A percentile compares a stretch with the other conserved stretches of the same genome.
These are phyloP conservation scores for Darevskia nairensis DNA, from an alignment of 2,797 vertebrate species.

Conservation along the genomic window DNA sequence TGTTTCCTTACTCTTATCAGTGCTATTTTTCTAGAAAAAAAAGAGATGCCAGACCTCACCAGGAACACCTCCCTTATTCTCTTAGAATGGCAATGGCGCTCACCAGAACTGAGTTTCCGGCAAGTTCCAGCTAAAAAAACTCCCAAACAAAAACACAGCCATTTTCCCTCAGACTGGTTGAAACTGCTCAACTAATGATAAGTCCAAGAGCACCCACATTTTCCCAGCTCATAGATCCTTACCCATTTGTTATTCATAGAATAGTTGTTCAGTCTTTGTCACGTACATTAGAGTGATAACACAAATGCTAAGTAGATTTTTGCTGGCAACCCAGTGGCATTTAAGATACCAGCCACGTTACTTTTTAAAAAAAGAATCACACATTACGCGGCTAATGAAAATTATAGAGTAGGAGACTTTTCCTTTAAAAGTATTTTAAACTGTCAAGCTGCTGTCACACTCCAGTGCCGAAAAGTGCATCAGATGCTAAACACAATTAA, in stretches of 20 bases:
- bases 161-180: no score
- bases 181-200: not conserved
- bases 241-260: not conserved
- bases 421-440: constrained; percentile 25
- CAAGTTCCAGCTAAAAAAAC: no score
- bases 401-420: constrained; percentile 5
- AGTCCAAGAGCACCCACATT: not conserved
- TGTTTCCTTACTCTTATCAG: not conserved
- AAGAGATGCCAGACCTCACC: no score
- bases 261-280: constrained; percentile 17
- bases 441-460: not conserved
- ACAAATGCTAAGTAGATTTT: constrained; percentile 18
- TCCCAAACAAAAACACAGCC: not conserved
- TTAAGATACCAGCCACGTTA: not conserved
- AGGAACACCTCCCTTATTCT: no score
- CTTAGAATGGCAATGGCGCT: no score
- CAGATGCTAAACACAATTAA: not conserved
- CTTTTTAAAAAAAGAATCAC: constrained; percentile 18
- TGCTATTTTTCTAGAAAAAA: no score
- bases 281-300: constrained; percentile 11
- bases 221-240: not conserved
- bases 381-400: constrained; percentile 37
- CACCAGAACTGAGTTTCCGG: no score
- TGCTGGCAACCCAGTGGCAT: constrained; percentile 25
- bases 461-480: not conserved